These are phyloP conservation scores for Erebia palarica DNA, from an alignment of 2,888 invertebrate species.

Conservation along the genomic window DNA sequence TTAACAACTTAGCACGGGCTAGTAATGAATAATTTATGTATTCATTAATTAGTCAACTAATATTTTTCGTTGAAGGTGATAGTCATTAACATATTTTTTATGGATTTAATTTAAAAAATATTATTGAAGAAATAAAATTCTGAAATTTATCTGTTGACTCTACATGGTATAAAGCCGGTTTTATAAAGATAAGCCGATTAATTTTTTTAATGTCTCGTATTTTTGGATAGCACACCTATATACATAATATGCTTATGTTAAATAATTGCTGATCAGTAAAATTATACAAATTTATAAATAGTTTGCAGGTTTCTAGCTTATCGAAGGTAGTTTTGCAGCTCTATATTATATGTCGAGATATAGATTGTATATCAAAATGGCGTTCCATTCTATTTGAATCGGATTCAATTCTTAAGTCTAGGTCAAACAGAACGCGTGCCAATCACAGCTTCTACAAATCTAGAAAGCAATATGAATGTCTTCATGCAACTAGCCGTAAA, in stretches of 20 bases:
- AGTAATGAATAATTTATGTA: constrained; percentile 30
- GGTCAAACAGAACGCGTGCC: too few species aligned
- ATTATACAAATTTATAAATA: constrained; percentile 12
- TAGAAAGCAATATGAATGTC: too few species aligned
- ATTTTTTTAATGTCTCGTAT: constrained; percentile 75
- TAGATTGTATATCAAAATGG: too few species aligned
- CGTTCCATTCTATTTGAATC: too few species aligned
- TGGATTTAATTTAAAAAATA: neutral
- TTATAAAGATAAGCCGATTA: constrained; percentile 82
- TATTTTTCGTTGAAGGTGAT: constrained; percentile 8
- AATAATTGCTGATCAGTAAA: constrained; percentile 26
- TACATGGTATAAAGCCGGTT: constrained; percentile 75
- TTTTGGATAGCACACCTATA: constrained; percentile 51
- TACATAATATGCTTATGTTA: constrained; percentile 28
- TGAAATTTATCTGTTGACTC: constrained; percentile 49
- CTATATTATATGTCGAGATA: too few species aligned
- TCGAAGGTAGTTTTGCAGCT: too few species aligned
- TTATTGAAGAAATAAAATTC: neutral
- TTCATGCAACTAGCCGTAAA: too few species aligned
- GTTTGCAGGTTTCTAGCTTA: constrained; percentile 4
- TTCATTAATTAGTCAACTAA: constrained; percentile 18
- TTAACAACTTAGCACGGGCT: constrained; percentile 34
- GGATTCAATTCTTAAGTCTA: too few species aligned
- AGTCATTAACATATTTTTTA: constrained; percentile 8
- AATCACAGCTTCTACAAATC: too few species aligned